Percentiles rank a stretch among this genome's conserved stretches.
Evolutionary conservation across 2,888 invertebrate genomes (phyloP).

Genomic region (Drosophila formosana): DNA sequence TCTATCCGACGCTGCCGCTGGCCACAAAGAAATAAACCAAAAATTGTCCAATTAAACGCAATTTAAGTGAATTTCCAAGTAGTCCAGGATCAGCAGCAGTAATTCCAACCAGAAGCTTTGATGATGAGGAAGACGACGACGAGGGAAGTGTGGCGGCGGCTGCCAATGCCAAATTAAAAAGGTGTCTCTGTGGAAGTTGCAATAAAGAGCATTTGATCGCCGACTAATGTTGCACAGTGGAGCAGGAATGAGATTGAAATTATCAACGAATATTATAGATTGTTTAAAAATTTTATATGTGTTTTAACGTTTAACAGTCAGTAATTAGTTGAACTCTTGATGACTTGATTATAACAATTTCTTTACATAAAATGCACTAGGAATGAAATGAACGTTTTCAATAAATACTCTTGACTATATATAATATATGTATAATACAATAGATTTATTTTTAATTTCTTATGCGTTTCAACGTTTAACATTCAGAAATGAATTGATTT

Average conservation of each 20-base stretch:
- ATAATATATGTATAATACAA: no score
- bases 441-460: no score
- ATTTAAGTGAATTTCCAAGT: constrained; percentile 80
- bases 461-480: no score
- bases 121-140: constrained; percentile 3
- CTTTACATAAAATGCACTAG: no score
- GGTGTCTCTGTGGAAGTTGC: constrained; percentile 74
- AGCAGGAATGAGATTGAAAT: no score
- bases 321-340: no score
- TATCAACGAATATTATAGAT: neutral
- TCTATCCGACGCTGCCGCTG: constrained; percentile 1
- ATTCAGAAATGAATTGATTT: no score
- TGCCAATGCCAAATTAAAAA: constrained; percentile 76
- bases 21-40: constrained; percentile 60
- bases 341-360: no score
- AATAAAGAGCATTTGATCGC: constrained; percentile 74
- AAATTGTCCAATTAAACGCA: constrained; percentile 83
- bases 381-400: no score
- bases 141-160: constrained; percentile 25
- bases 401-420: no score
- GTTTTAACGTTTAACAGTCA: neutral
- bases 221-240: constrained; percentile 23
- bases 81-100: constrained; percentile 28
- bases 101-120: constrained; percentile 8
- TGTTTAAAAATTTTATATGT: neutral